These are phyloP conservation scores for Acanthoscelides obtectus DNA, from an alignment of 2,888 invertebrate species.

Conservation along the genomic window DNA sequence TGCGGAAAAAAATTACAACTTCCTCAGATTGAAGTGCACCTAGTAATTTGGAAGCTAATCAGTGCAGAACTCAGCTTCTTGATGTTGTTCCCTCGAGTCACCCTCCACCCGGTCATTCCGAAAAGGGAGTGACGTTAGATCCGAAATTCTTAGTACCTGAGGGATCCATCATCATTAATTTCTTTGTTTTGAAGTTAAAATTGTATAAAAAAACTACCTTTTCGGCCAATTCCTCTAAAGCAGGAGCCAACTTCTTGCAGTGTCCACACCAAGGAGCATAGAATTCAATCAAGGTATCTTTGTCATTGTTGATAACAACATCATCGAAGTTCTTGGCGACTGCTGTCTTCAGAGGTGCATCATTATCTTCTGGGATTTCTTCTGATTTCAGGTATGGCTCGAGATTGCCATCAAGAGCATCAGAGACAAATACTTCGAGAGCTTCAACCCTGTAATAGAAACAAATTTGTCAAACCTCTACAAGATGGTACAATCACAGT, in stretches of 20 bases:
- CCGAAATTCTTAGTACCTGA: no score
- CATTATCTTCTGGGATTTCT: conserved; percentile 78
- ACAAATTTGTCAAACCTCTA: conserved; percentile 5
- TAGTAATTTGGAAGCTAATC: no score
- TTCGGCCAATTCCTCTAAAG: conserved; percentile 89
- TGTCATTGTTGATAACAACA: conserved; percentile 80
- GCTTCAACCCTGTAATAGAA: conserved; percentile 64
- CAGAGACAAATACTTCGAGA: conserved; percentile 79
- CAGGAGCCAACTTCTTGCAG: conserved; percentile 92
- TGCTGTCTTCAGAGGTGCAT: conserved; percentile 79
- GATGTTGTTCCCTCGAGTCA: no score
- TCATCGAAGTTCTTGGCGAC: conserved; percentile 98
- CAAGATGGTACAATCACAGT: not conserved
- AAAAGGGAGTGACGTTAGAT: no score
- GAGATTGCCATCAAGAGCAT: conserved; percentile 74
- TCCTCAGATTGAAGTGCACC: no score
- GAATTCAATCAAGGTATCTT: conserved; percentile 95
- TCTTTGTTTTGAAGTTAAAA: no score
- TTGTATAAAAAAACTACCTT: conserved; percentile 58
- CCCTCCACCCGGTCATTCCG: no score
- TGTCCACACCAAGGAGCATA: conserved; percentile 99
- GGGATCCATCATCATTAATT: no score
- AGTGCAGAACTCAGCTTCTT: no score
- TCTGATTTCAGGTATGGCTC: conserved; percentile 96
- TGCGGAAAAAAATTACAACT: no score